These are phyloP conservation scores for Paralvinella palmiformis DNA, from an alignment of 1,140 invertebrate species.

Conservation along the genomic window DNA sequence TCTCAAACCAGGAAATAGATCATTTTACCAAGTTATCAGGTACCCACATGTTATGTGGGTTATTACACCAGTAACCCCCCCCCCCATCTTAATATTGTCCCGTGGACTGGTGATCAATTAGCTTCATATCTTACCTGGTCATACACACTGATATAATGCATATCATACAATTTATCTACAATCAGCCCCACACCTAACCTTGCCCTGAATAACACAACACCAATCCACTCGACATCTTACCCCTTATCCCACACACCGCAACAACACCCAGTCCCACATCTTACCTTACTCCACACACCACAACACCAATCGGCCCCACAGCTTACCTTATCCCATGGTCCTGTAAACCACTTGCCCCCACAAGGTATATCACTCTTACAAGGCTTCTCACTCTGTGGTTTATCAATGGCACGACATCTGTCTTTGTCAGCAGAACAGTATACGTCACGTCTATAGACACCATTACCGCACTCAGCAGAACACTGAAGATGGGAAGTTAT, in stretches of 20 bases:
- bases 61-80: too few species aligned
- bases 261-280: neutral
- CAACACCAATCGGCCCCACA: neutral
- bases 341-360: slow-evolving; percentile 44
- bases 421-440: slow-evolving; percentile 37
- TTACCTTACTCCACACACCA: neutral
- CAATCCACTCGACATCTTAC: neutral
- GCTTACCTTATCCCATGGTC: slow-evolving; percentile 41
- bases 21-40: too few species aligned
- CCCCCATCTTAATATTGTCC: too few species aligned
- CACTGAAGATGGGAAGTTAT: slow-evolving; percentile 57
- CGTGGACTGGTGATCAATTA: too few species aligned
- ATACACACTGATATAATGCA: too few species aligned
- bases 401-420: slow-evolving; percentile 27
- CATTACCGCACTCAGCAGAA: slow-evolving; percentile 59
- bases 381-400: slow-evolving; percentile 30
- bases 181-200: too few species aligned
- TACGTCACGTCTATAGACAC: slow-evolving; percentile 57
- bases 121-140: too few species aligned
- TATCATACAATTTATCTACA: too few species aligned
- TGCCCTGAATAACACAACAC: slow-evolving; percentile 6
- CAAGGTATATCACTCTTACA: slow-evolving; percentile 37
- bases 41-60: too few species aligned
- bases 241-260: neutral
- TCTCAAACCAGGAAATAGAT: too few species aligned